Evolutionary conservation across 1,140 invertebrate genomes (phyloP).

Genomic region (Anastrepha ludens): DNA sequence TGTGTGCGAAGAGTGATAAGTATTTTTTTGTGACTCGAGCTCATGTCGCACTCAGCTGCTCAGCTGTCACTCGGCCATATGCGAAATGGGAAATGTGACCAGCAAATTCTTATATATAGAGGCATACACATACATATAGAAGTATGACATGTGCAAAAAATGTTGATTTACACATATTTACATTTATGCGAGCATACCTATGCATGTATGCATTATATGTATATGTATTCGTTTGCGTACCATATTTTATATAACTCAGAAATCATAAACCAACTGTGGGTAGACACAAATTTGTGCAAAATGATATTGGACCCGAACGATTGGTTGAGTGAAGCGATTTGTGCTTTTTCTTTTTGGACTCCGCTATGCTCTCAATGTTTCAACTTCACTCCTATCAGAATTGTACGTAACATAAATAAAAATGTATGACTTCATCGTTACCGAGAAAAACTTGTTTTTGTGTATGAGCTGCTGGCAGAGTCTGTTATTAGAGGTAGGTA

Average conservation of each 20-base stretch:
- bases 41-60: not conserved
- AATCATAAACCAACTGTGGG: constrained; percentile 13
- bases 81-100: not conserved
- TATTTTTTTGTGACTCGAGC: not conserved
- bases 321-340: not conserved
- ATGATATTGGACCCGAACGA: not conserved
- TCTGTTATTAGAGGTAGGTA: not conserved
- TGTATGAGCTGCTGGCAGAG: not conserved
- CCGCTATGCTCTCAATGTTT: not conserved
- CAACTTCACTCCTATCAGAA: not conserved
- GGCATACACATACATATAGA: not conserved
- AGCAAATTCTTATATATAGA: not conserved
- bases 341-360: not conserved
- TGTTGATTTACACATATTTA: not conserved
- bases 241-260: not conserved
- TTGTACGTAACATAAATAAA: not conserved
- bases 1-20: not conserved
- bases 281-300: constrained; percentile 1
- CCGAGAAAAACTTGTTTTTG: constrained; percentile 24
- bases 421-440: not conserved
- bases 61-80: not conserved
- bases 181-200: not conserved
- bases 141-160: not conserved
- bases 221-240: not conserved
- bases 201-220: not conserved